A percentile compares a stretch with the other conserved stretches of the same genome.
Evolutionary conservation across 2,113 vertebrate species (phyloP).

Genomic region (Scomber scombrus): DNA sequence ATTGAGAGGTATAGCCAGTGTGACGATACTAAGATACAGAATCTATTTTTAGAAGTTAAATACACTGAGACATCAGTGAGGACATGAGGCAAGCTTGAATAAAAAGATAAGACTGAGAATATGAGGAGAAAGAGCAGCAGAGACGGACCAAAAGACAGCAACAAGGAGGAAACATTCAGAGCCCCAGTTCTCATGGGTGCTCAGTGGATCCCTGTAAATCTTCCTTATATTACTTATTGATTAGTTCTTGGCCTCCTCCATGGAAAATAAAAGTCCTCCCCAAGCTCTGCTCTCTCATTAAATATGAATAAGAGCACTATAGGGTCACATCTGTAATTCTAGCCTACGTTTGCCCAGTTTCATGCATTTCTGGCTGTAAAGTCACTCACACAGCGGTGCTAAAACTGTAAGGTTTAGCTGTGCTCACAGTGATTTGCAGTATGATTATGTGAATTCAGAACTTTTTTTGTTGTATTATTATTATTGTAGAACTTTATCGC

Average conservation of each 20-base stretch:
- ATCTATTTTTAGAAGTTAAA: conserved; percentile 8
- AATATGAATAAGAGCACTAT: conserved; percentile 66
- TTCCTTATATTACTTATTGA: conserved; percentile 81
- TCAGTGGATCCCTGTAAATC: conserved; percentile 66
- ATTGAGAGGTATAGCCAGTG: background rate
- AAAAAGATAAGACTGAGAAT: background rate
- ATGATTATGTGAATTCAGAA: conserved; percentile 3
- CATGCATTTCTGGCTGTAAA: conserved; percentile 42
- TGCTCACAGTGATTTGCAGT: background rate
- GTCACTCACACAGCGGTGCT: conserved; percentile 22
- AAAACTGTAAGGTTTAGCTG: conserved; percentile 7
- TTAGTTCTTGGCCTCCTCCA: conserved; percentile 54
- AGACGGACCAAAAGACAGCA: background rate
- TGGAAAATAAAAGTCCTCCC: conserved; percentile 66
- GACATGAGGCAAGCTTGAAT: background rate
- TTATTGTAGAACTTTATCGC: conserved; percentile 6
- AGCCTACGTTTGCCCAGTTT: conserved; percentile 40
- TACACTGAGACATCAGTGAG: background rate
- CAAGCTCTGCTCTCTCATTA: conserved; percentile 56
- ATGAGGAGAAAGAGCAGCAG: conserved; percentile 10
- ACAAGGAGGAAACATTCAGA: conserved; percentile 32
- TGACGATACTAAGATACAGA: conserved; percentile 4
- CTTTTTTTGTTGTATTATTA: background rate
- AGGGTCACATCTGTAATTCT: conserved; percentile 67
- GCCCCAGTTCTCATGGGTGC: conserved; percentile 9